Percentiles rank a stretch among this genome's conserved stretches.
Conservation (phyloP, 2,797 vertebrate species). For the Emydoidea blandingii region DNA sequence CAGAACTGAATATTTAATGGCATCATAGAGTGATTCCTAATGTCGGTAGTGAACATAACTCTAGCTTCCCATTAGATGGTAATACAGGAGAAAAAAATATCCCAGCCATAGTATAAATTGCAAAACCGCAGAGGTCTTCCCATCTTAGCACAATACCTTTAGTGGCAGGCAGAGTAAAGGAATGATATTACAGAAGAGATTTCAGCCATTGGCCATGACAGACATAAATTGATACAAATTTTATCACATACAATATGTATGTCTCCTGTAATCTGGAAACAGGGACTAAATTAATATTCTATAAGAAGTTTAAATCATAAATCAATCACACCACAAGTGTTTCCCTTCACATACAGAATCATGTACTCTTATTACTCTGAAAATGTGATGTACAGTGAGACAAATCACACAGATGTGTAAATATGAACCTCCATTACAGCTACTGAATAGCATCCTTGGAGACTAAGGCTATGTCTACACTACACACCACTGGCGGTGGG, state of each 20-base stretch:
- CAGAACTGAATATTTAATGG: not conserved
- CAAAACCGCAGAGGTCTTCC: not conserved
- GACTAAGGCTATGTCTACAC: not conserved
- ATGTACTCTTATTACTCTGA: not conserved
- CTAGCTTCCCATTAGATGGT: not conserved
- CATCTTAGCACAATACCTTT: not conserved
- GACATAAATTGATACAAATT: not conserved
- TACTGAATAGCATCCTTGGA: not conserved
- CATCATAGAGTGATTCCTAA: not conserved
- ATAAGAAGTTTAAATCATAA: not conserved
- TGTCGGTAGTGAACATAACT: not conserved
- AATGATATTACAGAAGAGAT: not conserved
- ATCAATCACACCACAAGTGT: not conserved
- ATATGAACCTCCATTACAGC: not conserved
- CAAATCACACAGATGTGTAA: not conserved
- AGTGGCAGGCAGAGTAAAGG: not conserved
- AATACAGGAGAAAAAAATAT: not conserved
- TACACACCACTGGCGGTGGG: too few species aligned
- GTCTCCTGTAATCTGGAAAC: not conserved
- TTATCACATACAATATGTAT: not conserved
- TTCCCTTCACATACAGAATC: not conserved
- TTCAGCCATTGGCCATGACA: constrained; percentile 23
- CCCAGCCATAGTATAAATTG: not conserved
- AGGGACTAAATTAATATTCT: constrained; percentile 19
- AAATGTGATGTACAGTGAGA: not conserved